These are phyloP conservation scores for Nephrotoma guestfalica DNA, from an alignment of 2,888 invertebrate species.

Conservation along the genomic window DNA sequence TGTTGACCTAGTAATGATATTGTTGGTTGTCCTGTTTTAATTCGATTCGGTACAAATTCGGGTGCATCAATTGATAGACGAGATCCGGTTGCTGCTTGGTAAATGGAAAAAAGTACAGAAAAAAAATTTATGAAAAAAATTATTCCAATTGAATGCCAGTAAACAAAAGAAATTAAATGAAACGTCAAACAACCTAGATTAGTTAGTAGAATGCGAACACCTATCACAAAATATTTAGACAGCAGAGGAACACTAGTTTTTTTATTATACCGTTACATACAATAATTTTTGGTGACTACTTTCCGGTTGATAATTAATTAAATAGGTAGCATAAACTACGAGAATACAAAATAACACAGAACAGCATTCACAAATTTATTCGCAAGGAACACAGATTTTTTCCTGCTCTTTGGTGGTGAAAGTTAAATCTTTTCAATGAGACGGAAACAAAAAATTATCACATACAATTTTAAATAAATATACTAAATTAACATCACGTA, in stretches of 20 bases:
- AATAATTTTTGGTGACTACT: not conserved
- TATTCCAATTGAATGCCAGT: not conserved
- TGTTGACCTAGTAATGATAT: not conserved
- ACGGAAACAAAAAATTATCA: not conserved
- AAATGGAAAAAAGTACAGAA: not conserved
- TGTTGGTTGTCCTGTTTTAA: slow-evolving; percentile 7
- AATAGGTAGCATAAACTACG: not conserved
- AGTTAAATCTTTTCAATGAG: not conserved
- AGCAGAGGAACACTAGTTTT: not conserved
- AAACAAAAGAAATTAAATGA: not conserved
- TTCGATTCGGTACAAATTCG: slow-evolving; percentile 17
- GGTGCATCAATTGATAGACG: slow-evolving; percentile 16
- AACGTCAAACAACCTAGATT: not conserved
- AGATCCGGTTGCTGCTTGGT: not conserved
- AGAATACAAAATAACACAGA: not conserved
- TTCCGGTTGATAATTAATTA: not conserved
- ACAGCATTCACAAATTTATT: not conserved
- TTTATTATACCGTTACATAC: not conserved
- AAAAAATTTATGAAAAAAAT: not conserved
- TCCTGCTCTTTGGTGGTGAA: not conserved
- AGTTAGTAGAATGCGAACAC: not conserved
- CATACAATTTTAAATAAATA: not conserved
- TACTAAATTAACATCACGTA: not conserved
- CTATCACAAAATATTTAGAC: not conserved
- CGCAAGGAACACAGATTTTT: not conserved